Conservation (phyloP, 2,888 invertebrate genomes). For the Yponomeuta plumbellus region DNA sequence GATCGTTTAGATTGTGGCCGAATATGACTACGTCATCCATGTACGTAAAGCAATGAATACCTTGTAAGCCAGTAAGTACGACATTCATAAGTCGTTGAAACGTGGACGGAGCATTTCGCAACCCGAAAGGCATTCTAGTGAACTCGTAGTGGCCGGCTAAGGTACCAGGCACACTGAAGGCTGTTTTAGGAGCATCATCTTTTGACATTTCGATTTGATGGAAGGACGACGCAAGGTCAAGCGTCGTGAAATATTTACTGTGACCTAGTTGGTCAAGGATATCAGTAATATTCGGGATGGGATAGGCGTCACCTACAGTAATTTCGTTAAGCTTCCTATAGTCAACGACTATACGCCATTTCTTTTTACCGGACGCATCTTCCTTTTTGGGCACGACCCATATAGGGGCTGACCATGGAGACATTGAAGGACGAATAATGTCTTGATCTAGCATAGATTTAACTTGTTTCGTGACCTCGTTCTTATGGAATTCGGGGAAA, state of each 20-base stretch:
- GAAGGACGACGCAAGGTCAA: slow-evolving; percentile 3
- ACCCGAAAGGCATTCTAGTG: slow-evolving; percentile 10
- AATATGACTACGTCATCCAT: slow-evolving; percentile 7
- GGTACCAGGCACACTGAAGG: not conserved
- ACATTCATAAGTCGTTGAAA: slow-evolving; percentile 9
- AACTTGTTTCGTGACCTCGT: slow-evolving; percentile 24
- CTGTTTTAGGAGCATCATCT: not conserved
- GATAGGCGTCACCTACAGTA: slow-evolving; percentile 21
- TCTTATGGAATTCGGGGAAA: slow-evolving; percentile 25
- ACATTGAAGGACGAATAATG: slow-evolving; percentile 24
- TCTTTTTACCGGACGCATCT: slow-evolving; percentile 19
- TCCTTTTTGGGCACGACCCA: slow-evolving; percentile 9
- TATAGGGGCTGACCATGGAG: too few species aligned
- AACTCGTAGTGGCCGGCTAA: slow-evolving; percentile 9
- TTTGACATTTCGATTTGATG: slow-evolving; percentile 7
- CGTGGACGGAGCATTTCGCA: slow-evolving; percentile 11
- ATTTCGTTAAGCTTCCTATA: slow-evolving; percentile 23
- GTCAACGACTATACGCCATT: slow-evolving; percentile 23
- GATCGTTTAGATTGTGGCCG: not conserved
- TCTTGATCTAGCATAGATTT: slow-evolving; percentile 18
- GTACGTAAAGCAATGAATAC: slow-evolving; percentile 10
- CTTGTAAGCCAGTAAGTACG: slow-evolving; percentile 3
- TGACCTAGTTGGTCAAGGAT: slow-evolving; percentile 21
- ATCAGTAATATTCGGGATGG: slow-evolving; percentile 19
- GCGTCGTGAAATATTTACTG: slow-evolving; percentile 10